A percentile compares a stretch with the other conserved stretches of the same genome.
Evolutionary conservation across 2,888 invertebrate species (phyloP).

Genomic region (Linyphia triangularis): DNA sequence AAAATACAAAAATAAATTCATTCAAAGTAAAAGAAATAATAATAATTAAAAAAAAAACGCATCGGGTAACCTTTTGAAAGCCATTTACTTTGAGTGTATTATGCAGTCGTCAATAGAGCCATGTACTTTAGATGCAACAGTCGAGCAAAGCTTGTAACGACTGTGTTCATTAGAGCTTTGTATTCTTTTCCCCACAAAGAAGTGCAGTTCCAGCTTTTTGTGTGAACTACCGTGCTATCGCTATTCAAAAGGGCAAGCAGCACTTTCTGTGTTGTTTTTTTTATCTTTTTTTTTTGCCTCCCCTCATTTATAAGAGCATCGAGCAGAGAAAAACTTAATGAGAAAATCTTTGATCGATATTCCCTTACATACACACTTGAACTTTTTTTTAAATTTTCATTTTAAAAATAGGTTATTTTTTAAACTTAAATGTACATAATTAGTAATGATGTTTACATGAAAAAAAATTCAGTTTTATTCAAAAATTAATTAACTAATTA

Average conservation of each 20-base stretch:
- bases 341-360: constrained; percentile 66
- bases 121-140: constrained; percentile 17
- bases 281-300: neutral
- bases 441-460: no score
- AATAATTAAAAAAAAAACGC: neutral
- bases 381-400: no score
- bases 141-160: constrained; percentile 25
- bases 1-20: neutral
- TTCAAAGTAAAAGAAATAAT: neutral
- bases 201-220: constrained; percentile 10
- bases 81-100: constrained; percentile 37
- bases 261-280: constrained; percentile 18
- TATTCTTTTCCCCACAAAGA: constrained; percentile 33
- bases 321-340: constrained; percentile 42
- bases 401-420: no score
- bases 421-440: no score
- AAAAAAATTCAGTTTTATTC: no score
- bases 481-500: no score
- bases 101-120: constrained; percentile 26
- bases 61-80: constrained; percentile 12
- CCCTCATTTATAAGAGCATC: neutral
- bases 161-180: constrained; percentile 20
- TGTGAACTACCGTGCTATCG: constrained; percentile 38
- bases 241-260: constrained; percentile 42
- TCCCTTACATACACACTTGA: no score